Evolutionary conservation across 2,888 invertebrate genomes (phyloP), one percentile per base, ranked within the genome.

Genomic region (Eurois occulta): DNA sequence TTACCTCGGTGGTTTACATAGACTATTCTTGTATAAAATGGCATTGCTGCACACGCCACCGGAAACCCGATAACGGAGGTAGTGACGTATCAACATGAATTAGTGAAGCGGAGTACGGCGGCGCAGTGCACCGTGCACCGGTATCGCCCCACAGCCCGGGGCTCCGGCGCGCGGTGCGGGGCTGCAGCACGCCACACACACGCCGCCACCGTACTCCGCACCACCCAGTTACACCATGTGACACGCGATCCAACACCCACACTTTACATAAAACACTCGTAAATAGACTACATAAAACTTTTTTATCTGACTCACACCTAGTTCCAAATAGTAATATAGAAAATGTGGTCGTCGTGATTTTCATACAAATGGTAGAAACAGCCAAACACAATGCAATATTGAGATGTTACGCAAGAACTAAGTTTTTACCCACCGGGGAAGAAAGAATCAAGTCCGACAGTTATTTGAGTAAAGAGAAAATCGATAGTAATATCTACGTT

Each of bases 61-160:
- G 94, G 94, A 93, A 93, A 89, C 84, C 79, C 81, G 94, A 94
- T 94, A 94, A 90, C 86, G 83, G 84, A 87, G 86, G 88, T 89
- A 89, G 92, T 89, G 92, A 91, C 89, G 90, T 92, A 91, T 90
- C 85, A 87, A 90, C 91, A 88, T 91, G 91, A 91, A 91, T 91
- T 91, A 90, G 88, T 87, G 81, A 82, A 81, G 83, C 87, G 80
- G 83, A 81, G 80, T 65, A 76, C 80, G 72, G 70, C 69, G 80
- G 77, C 75, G 84, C 79, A 77, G 78, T 89, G 87, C 87, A 87
- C 75, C 73, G 87, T 84, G 87, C 73, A 77, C 43, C 72, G 75
- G 73, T 77, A 75, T 80, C 83, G 83, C 77, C 64, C 75, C 60
- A 71, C 62, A n/a, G 60, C 77, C 35, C 69, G 70, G 73, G 72